phyloP scores from a whole-genome alignment of 2,113 vertebrate genomes.

The Mobula birostris region DNA sequence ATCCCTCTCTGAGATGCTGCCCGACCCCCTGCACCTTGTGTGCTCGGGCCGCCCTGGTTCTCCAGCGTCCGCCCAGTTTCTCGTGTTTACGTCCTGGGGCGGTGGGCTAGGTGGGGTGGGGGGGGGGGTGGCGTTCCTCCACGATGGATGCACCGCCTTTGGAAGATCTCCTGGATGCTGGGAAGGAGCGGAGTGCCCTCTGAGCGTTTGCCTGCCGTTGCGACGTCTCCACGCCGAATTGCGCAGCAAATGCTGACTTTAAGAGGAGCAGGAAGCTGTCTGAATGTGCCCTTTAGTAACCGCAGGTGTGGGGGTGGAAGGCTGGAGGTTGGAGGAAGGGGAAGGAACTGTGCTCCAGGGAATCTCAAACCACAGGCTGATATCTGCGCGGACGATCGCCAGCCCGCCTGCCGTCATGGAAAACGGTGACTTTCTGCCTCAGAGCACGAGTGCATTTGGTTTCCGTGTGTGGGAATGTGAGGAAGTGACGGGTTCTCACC shows the following conservation, averaged over 20 bases:
- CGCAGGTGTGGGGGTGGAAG: too few relatives aligned
- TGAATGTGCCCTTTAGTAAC: not conserved
- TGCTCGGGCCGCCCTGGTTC: too few relatives aligned
- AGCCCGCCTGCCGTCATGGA: not conserved
- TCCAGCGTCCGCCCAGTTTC: too few relatives aligned
- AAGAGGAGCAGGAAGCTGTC: not conserved
- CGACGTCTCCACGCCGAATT: not conserved
- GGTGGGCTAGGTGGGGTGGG: too few relatives aligned
- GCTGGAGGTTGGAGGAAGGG: too few relatives aligned
- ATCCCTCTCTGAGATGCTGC: too few relatives aligned
- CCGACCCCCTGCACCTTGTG: too few relatives aligned
- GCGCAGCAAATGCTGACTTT: not conserved
- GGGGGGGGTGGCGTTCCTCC: too few relatives aligned
- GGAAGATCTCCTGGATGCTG: too few relatives aligned
- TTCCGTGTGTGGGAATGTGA: not conserved
- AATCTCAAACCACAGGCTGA: not conserved
- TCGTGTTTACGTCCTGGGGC: too few relatives aligned
- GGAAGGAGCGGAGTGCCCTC: too few relatives aligned
- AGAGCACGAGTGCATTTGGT: not conserved
- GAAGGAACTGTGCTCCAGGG: not conserved
- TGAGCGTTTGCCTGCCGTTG: not conserved
- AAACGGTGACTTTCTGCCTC: not conserved
- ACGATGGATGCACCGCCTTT: too few relatives aligned
- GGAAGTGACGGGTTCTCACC: not conserved
- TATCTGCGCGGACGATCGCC: not conserved